A percentile compares a stretch with the other conserved stretches of the same genome.
Conservation (phyloP, 2,797 vertebrate species). For the Poliocrania exsul region DNA sequence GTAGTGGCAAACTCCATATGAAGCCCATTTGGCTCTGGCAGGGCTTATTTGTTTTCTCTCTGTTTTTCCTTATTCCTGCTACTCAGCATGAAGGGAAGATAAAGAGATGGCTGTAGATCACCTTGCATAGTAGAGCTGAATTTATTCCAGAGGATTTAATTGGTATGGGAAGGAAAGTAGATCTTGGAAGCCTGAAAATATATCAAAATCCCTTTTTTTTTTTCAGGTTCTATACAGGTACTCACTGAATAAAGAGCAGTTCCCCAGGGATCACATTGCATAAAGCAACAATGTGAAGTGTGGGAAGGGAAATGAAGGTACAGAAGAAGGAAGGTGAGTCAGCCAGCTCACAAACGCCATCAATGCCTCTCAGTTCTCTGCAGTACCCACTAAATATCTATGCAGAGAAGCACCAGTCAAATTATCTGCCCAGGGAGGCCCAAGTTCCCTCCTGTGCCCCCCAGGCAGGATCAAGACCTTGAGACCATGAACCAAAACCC, state of each 20-base stretch:
- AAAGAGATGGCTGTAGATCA: not conserved
- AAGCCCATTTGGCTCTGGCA: constrained; percentile 3
- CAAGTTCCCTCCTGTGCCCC: rapidly evolving
- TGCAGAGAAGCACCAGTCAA: too few species aligned
- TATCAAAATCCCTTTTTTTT: not conserved
- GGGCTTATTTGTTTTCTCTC: constrained; percentile 9
- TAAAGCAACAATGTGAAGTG: not conserved
- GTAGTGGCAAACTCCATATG: not conserved
- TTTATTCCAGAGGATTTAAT: not conserved
- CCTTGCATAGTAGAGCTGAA: not conserved
- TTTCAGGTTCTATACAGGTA: not conserved
- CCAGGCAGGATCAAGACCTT: not conserved
- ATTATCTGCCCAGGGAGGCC: not conserved
- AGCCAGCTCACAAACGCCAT: not conserved
- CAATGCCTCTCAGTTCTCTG: not conserved
- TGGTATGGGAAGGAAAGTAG: not conserved
- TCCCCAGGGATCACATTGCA: not conserved
- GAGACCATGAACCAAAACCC: not conserved
- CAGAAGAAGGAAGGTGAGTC: not conserved
- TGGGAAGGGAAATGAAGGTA: not conserved
- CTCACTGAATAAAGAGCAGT: not conserved
- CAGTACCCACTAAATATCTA: not conserved
- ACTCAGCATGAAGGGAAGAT: not conserved
- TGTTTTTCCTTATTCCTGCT: not conserved
- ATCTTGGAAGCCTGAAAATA: not conserved